phyloP scores from a whole-genome alignment of 2,888 invertebrate species.

The Euplagia quadripunctaria region DNA sequence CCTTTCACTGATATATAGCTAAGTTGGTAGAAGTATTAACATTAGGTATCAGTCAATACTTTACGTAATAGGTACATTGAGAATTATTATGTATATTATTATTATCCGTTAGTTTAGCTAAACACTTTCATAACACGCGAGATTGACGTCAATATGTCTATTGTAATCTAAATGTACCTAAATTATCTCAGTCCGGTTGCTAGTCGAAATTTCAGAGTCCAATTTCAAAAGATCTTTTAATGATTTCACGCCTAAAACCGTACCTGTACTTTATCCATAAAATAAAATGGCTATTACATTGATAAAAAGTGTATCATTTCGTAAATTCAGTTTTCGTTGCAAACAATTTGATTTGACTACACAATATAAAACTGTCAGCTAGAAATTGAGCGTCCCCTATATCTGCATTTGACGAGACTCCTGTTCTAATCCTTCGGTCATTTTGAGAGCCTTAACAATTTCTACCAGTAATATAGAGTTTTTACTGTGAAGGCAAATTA shows the following conservation, averaged over 20 bases:
- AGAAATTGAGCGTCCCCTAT: neutral
- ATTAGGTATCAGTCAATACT: conserved; percentile 19
- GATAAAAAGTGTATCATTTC: conserved; percentile 30
- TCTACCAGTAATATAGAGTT: neutral
- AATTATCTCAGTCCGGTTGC: conserved; percentile 38
- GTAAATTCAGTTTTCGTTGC: neutral
- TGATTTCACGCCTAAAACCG: conserved; percentile 43
- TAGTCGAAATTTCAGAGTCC: conserved; percentile 29
- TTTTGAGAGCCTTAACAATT: neutral
- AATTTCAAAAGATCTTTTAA: conserved; percentile 43
- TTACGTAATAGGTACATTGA: conserved; percentile 34
- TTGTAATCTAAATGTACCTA: conserved; percentile 41
- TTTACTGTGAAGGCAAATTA: neutral
- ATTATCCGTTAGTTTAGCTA: conserved; percentile 48
- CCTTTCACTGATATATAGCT: conserved; percentile 9
- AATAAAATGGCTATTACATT: conserved; percentile 32
- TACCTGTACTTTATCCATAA: conserved; percentile 36
- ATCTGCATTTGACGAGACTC: neutral
- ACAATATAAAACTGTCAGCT: conserved; percentile 6
- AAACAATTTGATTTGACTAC: neutral
- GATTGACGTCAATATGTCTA: conserved; percentile 49
- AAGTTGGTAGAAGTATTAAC: conserved; percentile 28
- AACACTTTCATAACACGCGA: conserved; percentile 33
- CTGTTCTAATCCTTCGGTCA: no score
- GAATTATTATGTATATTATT: conserved; percentile 38